Conservation (phyloP, 2,113 vertebrate genomes). For the Pollimyrus isidori region DNA sequence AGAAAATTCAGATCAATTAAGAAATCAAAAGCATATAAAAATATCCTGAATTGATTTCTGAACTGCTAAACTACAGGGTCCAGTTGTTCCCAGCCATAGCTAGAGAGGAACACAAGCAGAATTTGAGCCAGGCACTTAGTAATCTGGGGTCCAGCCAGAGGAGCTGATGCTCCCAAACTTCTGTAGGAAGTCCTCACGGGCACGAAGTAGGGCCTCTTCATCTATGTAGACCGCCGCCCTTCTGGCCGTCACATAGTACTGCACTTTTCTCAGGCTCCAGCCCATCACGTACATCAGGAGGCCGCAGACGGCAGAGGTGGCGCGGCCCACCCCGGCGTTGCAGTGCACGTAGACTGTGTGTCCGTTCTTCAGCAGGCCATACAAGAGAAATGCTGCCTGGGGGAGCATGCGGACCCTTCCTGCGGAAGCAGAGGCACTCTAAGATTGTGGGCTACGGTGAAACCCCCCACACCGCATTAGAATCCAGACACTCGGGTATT, state of each 20-base stretch:
- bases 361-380: slow-evolving; percentile 80
- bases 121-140: slow-evolving; percentile 27
- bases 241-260: slow-evolving; percentile 76
- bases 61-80: background rate
- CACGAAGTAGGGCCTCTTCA: slow-evolving; percentile 75
- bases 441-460: background rate
- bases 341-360: slow-evolving; percentile 93
- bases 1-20: background rate
- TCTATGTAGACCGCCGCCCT: slow-evolving; percentile 87
- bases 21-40: background rate
- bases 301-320: slow-evolving; percentile 80
- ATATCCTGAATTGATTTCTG: background rate
- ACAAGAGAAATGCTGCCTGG: slow-evolving; percentile 84
- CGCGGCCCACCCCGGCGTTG: slow-evolving; percentile 88
- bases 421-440: slow-evolving; percentile 38
- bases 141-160: slow-evolving; percentile 44
- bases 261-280: slow-evolving; percentile 81
- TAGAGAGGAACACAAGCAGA: background rate
- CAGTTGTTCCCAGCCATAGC: background rate
- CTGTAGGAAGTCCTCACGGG: slow-evolving; percentile 73
- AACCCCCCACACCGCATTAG: background rate
- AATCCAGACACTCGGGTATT: background rate
- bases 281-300: slow-evolving; percentile 82
- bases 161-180: slow-evolving; percentile 78
- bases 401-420: slow-evolving; percentile 87